Evolutionary conservation across 1,140 invertebrate species (phyloP).

Genomic region (Batillaria attramentaria): DNA sequence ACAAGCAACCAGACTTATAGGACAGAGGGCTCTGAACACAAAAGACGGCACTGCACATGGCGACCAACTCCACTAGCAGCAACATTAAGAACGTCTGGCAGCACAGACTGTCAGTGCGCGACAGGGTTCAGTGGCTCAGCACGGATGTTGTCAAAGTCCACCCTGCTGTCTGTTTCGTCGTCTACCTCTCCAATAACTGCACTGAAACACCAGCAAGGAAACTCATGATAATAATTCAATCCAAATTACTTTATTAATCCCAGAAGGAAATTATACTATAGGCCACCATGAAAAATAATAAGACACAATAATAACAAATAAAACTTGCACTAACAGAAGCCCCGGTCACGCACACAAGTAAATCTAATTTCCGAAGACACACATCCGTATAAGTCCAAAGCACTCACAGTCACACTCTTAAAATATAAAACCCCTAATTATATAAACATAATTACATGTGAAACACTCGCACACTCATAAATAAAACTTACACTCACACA

Average conservation of each 20-base stretch:
- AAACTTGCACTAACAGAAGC: no score
- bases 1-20: not conserved
- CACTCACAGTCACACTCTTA: not conserved
- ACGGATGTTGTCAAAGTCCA: constrained; percentile 88
- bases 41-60: not conserved
- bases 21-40: no score
- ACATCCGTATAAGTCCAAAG: no score
- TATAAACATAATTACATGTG: no score
- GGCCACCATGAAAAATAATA: no score
- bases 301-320: no score
- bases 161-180: constrained; percentile 87
- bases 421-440: no score
- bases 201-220: constrained; percentile 70
- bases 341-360: no score
- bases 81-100: constrained; percentile 65
- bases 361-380: no score
- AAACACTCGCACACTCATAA: no score
- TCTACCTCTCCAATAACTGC: constrained; percentile 94
- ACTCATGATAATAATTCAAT: not conserved
- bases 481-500: no score
- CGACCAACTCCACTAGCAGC: not conserved
- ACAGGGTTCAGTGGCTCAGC: constrained; percentile 92
- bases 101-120: constrained; percentile 83
- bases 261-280: not conserved
- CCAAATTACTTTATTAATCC: no score